phyloP scores from a whole-genome alignment of 2,113 vertebrate species.

The Dromas ardeola region DNA sequence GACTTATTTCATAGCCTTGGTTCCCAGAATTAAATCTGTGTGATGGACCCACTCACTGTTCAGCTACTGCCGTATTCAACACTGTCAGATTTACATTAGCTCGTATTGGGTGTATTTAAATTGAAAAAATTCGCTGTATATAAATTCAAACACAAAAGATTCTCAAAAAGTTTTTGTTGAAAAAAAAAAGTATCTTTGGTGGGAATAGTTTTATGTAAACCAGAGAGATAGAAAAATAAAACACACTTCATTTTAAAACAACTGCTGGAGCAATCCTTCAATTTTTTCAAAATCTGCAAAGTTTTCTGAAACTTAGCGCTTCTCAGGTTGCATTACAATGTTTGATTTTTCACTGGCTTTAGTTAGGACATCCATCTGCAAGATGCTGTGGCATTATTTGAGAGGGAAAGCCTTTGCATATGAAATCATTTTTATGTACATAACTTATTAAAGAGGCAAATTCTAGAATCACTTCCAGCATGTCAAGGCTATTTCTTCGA shows the following conservation, averaged over 20 bases:
- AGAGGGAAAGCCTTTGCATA: constrained; percentile 18
- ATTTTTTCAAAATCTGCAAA: not conserved
- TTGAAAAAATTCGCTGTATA: too few relatives aligned
- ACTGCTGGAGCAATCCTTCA: not conserved
- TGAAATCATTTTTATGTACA: not conserved
- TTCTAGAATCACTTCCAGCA: not conserved
- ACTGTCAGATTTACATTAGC: not conserved
- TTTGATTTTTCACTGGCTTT: not conserved
- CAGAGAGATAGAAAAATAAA: not conserved
- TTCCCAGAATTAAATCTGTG: not conserved
- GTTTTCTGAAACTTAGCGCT: not conserved
- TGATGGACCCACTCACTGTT: not conserved
- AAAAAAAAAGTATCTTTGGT: not conserved
- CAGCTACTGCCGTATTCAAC: not conserved
- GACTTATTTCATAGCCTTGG: not conserved
- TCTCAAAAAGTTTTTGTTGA: not conserved
- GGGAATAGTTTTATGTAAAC: not conserved
- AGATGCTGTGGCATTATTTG: not conserved
- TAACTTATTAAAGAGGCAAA: not conserved
- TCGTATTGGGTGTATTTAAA: not conserved
- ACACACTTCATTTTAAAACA: not conserved
- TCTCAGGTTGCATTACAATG: not conserved
- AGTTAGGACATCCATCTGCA: not conserved
- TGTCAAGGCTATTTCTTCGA: not conserved
- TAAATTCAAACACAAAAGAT: not conserved